A percentile compares a stretch with the other conserved stretches of the same genome.
These are phyloP conservation scores for Acrobeloides nanus DNA, from an alignment of 2,888 invertebrate genomes.

Conservation along the genomic window DNA sequence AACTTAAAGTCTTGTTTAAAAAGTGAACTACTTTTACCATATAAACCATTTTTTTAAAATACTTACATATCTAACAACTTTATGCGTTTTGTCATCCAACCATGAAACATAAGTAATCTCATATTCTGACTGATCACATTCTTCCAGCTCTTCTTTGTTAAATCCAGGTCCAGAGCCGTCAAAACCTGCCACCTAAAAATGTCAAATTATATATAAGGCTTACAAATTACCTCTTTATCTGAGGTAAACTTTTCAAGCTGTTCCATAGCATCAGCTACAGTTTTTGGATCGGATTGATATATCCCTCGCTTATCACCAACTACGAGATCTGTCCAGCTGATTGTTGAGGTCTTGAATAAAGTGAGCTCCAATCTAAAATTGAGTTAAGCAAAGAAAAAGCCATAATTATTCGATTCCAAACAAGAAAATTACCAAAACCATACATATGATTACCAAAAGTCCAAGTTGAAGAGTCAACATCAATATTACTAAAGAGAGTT, in stretches of 20 bases:
- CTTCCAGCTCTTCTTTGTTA: constrained; percentile 28
- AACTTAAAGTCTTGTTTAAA: too few species aligned
- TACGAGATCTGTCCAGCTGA: constrained; percentile 24
- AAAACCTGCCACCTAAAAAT: constrained; percentile 1
- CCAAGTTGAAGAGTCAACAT: constrained; percentile 15
- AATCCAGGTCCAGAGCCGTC: too few species aligned
- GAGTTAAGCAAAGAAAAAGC: not conserved
- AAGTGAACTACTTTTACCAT: constrained; percentile 1
- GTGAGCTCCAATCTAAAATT: constrained; percentile 20
- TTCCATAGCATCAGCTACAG: constrained; percentile 8
- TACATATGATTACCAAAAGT: constrained; percentile 5
- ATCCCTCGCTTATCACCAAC: constrained; percentile 14
- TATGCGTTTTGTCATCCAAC: constrained; percentile 19
- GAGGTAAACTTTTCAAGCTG: constrained; percentile 19
- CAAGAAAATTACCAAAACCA: constrained; percentile 2
- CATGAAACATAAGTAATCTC: constrained; percentile 20
- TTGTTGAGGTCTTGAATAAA: constrained; percentile 12
- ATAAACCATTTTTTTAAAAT: constrained; percentile 15
- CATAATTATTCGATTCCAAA: not conserved
- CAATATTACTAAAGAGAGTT: constrained; percentile 6
- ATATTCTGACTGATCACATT: constrained; percentile 23
- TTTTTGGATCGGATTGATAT: constrained; percentile 15
- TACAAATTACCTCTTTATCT: constrained; percentile 3
- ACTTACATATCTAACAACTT: constrained; percentile 13
- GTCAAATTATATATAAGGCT: constrained; percentile 1